A percentile compares a stretch with the other conserved stretches of the same genome.
phyloP scores from a whole-genome alignment of 2,888 invertebrate genomes.

The Eupsilia transversa region DNA sequence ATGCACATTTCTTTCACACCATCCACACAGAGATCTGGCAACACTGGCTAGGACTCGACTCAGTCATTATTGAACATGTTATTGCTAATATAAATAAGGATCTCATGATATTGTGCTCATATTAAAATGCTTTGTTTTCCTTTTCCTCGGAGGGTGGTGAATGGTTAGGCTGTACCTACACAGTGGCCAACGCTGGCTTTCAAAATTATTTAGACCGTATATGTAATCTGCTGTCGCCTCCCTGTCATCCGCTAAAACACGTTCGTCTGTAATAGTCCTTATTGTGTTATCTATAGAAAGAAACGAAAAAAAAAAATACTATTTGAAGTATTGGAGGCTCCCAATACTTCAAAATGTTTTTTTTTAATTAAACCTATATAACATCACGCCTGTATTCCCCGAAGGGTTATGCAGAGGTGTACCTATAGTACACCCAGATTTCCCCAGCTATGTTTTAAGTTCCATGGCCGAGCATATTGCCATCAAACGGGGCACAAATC shows the following conservation, averaged over 20 bases:
- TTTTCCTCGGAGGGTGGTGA: constrained; percentile 3
- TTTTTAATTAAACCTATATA: no score
- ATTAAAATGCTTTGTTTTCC: constrained; percentile 86
- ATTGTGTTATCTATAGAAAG: background rate
- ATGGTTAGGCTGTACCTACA: background rate
- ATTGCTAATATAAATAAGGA: constrained; percentile 88
- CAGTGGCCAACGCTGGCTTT: constrained; percentile 3
- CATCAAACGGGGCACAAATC: no score
- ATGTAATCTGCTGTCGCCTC: background rate
- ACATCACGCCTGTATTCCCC: no score
- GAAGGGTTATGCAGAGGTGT: no score
- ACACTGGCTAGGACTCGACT: constrained; percentile 75
- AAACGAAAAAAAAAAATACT: background rate
- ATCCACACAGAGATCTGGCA: constrained; percentile 56
- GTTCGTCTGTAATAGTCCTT: background rate
- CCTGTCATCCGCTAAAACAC: background rate
- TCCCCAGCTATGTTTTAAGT: no score
- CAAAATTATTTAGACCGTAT: no score
- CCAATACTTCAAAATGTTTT: no score
- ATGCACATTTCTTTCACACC: background rate
- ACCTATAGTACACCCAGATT: no score
- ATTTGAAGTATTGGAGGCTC: no score
- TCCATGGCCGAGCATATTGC: no score
- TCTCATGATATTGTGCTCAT: constrained; percentile 85
- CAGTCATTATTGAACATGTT: constrained; percentile 88